Evolutionary conservation across 2,113 vertebrate genomes (phyloP), one percentile per base, ranked within the genome.

Genomic region (Halichoerus grypus): DNA sequence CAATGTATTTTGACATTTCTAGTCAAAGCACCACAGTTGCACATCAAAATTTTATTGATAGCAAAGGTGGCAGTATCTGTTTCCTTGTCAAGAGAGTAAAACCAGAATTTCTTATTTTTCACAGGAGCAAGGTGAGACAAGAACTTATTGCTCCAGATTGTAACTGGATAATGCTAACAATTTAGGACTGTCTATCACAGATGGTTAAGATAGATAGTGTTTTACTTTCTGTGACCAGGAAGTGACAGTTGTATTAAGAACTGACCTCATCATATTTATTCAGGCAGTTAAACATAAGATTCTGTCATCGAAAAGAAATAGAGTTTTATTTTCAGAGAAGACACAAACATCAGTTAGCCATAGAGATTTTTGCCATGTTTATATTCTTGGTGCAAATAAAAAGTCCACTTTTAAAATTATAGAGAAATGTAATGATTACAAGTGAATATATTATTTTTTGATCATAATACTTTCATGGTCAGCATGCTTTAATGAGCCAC

Each of bases 391-490:
- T 57, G 95, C 95, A 98, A 97, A 94, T 94, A 87, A 92, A 85
- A 46, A 94, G 46, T 24, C 24, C 65, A 97, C 82, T 82, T 97
- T 98, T 95, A 96, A 98, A 98, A 89, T 97, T 95, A 31, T 77
- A n/a, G 39, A 94, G 18, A 5, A 67, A 86, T 91, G 61, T 19
- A 88, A 6, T 79, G 65, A 94, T 61, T 95, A 87, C 55, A 96
- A 96, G 51, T 94, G 93, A 97, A 55, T 88, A 83, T 33, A 86
- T 36, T 77, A 55, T 49, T 76, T 92, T 97, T 97, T 89, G 81
- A 9, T 59, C 21, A 88, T 61, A 65, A n/a, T 7, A 2, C 18
- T 57, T 97, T 71, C 11, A 77, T 72, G 92, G 89, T 89, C 63
- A 92, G 21, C 2, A 26, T 76, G 77, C 97, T 67, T 72, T 81